Evolutionary conservation across 2,113 vertebrate genomes (phyloP).

Genomic region (Paramisgurnus dabryanus): DNA sequence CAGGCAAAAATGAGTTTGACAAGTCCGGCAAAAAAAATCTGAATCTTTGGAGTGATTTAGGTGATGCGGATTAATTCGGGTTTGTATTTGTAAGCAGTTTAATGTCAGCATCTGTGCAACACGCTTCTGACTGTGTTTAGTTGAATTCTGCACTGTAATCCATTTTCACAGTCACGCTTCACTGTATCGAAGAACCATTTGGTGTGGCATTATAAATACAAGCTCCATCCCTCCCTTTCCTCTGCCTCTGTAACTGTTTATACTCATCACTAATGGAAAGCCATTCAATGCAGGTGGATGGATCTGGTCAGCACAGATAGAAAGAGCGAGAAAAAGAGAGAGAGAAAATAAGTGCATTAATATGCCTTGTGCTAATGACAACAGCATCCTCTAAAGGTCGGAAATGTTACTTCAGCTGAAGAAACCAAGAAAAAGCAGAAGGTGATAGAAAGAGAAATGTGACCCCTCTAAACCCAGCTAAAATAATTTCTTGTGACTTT

Average conservation of each 20-base stretch:
- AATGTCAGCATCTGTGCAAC: conserved; percentile 39
- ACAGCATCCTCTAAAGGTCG: conserved; percentile 52
- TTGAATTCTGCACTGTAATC: conserved; percentile 55
- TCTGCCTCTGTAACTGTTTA: conserved; percentile 17
- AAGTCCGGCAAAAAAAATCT: background rate
- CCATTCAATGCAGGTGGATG: conserved; percentile 17
- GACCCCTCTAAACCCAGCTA: too few species aligned
- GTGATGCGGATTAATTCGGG: conserved; percentile 44
- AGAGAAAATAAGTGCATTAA: background rate
- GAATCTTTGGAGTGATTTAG: conserved; percentile 40
- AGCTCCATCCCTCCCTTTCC: conserved; percentile 8
- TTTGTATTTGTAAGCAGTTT: conserved; percentile 46
- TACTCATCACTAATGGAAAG: conserved; percentile 28
- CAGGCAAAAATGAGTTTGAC: conserved; percentile 2
- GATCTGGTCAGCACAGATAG: background rate
- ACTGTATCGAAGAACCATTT: conserved; percentile 35
- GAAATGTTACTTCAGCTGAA: conserved; percentile 30
- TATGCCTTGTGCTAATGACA: conserved; percentile 44
- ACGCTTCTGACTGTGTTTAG: conserved; percentile 26
- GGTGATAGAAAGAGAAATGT: background rate
- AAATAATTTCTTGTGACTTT: too few species aligned
- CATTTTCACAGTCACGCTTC: conserved; percentile 57
- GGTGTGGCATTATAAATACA: conserved; percentile 48
- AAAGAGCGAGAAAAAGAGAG: background rate
- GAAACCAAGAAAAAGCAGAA: background rate